Evolutionary conservation across 2,797 vertebrate genomes (phyloP).

Genomic region (Hephaestus fuliginosus): DNA sequence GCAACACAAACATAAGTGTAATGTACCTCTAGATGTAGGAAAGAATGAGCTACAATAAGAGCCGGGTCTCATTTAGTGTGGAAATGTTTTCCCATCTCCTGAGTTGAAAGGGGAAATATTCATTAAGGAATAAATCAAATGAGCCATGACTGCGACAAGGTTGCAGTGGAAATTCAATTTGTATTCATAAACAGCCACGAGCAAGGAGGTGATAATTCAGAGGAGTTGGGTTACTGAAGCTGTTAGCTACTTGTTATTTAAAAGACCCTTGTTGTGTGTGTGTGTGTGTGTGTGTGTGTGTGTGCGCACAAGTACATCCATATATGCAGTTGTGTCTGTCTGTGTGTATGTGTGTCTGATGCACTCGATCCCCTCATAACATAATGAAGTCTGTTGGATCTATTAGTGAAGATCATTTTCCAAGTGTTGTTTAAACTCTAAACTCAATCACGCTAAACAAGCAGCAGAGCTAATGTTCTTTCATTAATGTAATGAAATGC

Average conservation of each 20-base stretch:
- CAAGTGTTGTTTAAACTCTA: slow-evolving; percentile 77
- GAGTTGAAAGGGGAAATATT: slow-evolving; percentile 82
- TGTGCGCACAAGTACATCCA: background rate
- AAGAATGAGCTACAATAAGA: slow-evolving; percentile 74
- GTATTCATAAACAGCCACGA: slow-evolving; percentile 85
- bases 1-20: slow-evolving; percentile 66
- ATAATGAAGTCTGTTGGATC: slow-evolving; percentile 69
- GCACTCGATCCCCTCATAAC: slow-evolving; percentile 56
- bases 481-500: slow-evolving; percentile 64
- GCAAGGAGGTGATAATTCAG: slow-evolving; percentile 84
- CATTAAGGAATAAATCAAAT: slow-evolving; percentile 87
- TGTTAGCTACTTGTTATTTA: slow-evolving; percentile 80
- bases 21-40: slow-evolving; percentile 69
- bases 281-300: slow-evolving; percentile 2
- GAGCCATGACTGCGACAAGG: slow-evolving; percentile 85
- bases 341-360: slow-evolving; percentile 14
- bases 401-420: slow-evolving; percentile 72
- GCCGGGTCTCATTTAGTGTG: slow-evolving; percentile 76
- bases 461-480: slow-evolving; percentile 56
- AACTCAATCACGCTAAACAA: slow-evolving; percentile 72
- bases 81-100: slow-evolving; percentile 83
- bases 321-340: background rate
- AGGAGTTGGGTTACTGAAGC: slow-evolving; percentile 77
- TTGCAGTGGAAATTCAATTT: slow-evolving; percentile 85
- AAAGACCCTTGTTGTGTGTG: slow-evolving; percentile 55